A percentile compares a stretch with the other conserved stretches of the same genome.
Conservation (phyloP, 2,797 vertebrate genomes). For the Sebastes cheni region DNA sequence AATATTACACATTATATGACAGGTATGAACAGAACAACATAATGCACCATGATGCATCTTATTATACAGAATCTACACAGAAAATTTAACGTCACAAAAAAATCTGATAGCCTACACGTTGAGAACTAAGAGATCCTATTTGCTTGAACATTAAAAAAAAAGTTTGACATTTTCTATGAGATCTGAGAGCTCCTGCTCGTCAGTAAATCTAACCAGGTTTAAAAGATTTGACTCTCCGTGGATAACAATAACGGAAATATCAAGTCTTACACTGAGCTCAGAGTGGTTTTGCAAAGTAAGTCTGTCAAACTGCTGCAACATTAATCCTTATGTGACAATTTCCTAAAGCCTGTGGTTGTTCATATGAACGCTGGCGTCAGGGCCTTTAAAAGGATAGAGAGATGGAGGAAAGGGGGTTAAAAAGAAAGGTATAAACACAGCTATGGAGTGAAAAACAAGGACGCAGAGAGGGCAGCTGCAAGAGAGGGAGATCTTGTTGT, state of each 20-base stretch:
- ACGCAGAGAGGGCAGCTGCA: constrained; percentile 2
- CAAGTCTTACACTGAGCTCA: constrained; percentile 1
- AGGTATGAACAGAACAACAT: neutral
- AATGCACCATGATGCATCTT: neutral
- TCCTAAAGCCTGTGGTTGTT: neutral
- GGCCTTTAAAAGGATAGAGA: neutral
- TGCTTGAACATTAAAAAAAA: neutral
- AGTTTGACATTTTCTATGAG: constrained; percentile 1
- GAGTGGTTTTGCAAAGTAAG: constrained; percentile 23
- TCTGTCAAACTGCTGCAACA: constrained; percentile 21
- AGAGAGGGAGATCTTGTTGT: constrained; percentile 10
- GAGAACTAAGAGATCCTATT: neutral
- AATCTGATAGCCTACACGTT: neutral
- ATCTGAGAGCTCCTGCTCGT: neutral
- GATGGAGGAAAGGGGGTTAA: neutral
- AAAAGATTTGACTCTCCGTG: constrained; percentile 3
- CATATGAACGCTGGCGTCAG: neutral
- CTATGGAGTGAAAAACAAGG: constrained; percentile 9
- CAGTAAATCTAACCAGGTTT: constrained; percentile 7
- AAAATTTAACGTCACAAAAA: neutral
- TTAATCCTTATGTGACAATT: constrained; percentile 15
- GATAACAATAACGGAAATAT: constrained; percentile 21
- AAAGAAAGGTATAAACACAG: neutral
- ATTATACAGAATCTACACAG: neutral
- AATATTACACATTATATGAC: neutral